phyloP scores from a whole-genome alignment of 2,113 vertebrate species.

The Polypterus bichir region DNA sequence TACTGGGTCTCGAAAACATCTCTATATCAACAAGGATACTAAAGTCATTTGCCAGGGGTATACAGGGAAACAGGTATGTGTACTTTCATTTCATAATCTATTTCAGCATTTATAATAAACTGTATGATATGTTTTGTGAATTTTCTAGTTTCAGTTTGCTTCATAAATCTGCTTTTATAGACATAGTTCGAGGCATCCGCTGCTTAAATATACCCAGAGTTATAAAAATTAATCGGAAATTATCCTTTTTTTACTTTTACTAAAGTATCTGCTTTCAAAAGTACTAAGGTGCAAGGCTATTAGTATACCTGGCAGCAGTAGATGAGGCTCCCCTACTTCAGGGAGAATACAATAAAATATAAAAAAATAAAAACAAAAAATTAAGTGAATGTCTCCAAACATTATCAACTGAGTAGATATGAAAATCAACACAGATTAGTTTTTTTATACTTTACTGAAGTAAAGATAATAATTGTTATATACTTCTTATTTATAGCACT shows the following conservation, averaged over 20 bases:
- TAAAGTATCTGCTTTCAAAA: too few relatives aligned
- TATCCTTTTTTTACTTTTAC: too few relatives aligned
- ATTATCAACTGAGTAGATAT: background rate
- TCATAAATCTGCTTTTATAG: background rate
- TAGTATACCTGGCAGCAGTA: background rate
- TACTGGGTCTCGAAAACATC: conserved; percentile 60
- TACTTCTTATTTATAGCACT: too few relatives aligned
- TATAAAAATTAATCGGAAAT: too few relatives aligned
- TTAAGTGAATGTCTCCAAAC: background rate
- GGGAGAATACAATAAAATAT: background rate
- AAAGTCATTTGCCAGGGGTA: conserved; percentile 97
- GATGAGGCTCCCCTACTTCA: background rate
- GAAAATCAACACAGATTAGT: background rate
- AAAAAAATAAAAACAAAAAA: background rate
- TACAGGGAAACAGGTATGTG: conserved; percentile 91
- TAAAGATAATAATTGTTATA: too few relatives aligned
- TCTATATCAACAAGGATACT: conserved; percentile 77
- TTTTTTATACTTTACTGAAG: too few relatives aligned
- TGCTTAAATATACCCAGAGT: background rate
- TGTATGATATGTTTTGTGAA: too few relatives aligned
- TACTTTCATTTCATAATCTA: background rate
- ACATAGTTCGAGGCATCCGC: too few relatives aligned
- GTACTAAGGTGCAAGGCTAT: too few relatives aligned
- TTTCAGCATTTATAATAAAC: too few relatives aligned
- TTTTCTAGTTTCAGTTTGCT: too few relatives aligned